A percentile compares a stretch with the other conserved stretches of the same genome.
Conservation (phyloP, 2,113 vertebrate genomes). For the Cyrtonyx montezumae region DNA sequence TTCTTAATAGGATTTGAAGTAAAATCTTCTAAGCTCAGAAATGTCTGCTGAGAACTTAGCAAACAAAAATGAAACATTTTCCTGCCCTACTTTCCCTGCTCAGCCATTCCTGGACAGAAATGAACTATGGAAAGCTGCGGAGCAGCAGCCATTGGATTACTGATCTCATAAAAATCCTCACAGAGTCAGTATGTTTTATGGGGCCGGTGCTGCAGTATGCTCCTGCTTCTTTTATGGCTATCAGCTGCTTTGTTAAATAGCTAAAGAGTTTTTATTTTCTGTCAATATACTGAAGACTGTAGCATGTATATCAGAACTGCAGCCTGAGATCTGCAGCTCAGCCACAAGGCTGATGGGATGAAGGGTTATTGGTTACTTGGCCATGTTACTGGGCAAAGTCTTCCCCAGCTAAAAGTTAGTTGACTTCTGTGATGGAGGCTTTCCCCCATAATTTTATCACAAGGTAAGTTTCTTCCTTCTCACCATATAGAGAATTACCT, state of each 20-base stretch:
- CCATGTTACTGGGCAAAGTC: not conserved
- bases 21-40: slow-evolving; percentile 54
- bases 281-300: not conserved
- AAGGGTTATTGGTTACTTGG: not conserved
- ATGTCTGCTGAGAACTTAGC: slow-evolving; percentile 48
- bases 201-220: not conserved
- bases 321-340: not conserved
- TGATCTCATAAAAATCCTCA: not conserved
- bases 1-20: slow-evolving; percentile 37
- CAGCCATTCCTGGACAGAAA: not conserved
- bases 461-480: not conserved
- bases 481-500: not conserved
- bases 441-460: not conserved
- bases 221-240: not conserved
- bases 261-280: not conserved
- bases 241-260: not conserved
- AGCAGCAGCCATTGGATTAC: not conserved
- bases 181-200: not conserved
- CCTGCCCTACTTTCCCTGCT: slow-evolving; percentile 55
- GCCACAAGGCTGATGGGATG: accelerated
- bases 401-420: not conserved
- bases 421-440: not conserved
- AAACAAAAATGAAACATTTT: slow-evolving; percentile 38
- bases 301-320: not conserved
- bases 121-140: not conserved